These are phyloP conservation scores for Helogale parvula DNA, from an alignment of 2,113 vertebrate species.

Conservation along the genomic window DNA sequence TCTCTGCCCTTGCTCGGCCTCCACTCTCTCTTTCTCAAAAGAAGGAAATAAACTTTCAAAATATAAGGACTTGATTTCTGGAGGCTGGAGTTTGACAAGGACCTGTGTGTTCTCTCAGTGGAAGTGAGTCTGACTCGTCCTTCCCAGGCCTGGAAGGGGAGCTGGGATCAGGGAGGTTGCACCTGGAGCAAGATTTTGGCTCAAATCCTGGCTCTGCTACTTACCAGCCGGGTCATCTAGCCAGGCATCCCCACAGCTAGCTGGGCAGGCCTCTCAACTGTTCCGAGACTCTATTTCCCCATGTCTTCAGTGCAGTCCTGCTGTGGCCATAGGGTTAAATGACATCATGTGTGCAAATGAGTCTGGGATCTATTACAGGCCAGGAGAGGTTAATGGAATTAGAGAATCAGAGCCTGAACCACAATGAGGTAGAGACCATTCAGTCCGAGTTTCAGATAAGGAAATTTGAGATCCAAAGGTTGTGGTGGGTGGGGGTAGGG, in stretches of 20 bases:
- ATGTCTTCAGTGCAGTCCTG: background rate
- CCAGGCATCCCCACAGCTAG: background rate
- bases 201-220: background rate
- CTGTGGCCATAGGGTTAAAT: background rate
- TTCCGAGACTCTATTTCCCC: background rate
- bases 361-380: background rate
- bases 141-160: background rate
- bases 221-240: background rate
- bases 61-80: background rate
- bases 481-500: background rate
- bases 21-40: too few relatives aligned
- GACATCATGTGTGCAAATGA: background rate
- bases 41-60: too few relatives aligned
- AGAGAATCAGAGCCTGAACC: background rate
- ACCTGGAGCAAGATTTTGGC: background rate
- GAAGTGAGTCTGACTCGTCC: background rate
- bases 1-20: too few relatives aligned
- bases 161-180: background rate
- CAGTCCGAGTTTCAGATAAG: background rate
- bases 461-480: background rate
- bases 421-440: background rate
- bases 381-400: background rate
- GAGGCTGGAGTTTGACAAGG: background rate
- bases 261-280: background rate
- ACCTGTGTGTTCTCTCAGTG: background rate